Evolutionary conservation across 2,113 vertebrate genomes (phyloP).

Genomic region (Orthonyx spaldingii): DNA sequence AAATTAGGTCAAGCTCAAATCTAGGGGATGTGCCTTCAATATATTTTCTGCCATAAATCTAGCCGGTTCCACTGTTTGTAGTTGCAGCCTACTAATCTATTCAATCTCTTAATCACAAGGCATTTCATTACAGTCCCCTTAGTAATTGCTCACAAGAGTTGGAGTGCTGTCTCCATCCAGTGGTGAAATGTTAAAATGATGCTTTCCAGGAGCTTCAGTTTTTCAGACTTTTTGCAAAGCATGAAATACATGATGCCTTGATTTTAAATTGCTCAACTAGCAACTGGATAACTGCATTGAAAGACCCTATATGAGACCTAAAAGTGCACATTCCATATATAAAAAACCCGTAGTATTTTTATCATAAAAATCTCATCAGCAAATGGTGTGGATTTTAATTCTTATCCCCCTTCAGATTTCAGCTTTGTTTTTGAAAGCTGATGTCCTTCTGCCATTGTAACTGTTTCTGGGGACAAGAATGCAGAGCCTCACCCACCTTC

Average conservation of each 20-base stretch:
- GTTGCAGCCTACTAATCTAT: not conserved
- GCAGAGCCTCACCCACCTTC: not conserved
- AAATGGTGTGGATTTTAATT: not conserved
- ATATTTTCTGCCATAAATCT: not conserved
- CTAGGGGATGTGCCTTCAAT: not conserved
- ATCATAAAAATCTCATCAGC: not conserved
- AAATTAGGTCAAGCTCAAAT: not conserved
- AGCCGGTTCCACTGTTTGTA: not conserved
- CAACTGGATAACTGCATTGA: not conserved
- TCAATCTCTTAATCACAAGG: not conserved
- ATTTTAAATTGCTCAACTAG: not conserved
- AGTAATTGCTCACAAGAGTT: not conserved
- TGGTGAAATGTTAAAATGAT: conserved; percentile 6
- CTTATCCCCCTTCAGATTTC: not conserved
- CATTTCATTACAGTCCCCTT: not conserved
- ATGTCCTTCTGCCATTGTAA: not conserved
- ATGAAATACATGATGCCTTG: not conserved
- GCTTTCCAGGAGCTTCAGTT: not conserved
- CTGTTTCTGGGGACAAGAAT: not conserved
- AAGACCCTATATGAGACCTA: not conserved
- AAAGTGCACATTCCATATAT: not conserved
- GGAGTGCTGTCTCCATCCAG: conserved; percentile 62
- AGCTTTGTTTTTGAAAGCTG: not conserved
- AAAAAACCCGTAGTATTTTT: not conserved
- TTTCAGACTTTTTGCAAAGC: not conserved